A percentile compares a stretch with the other conserved stretches of the same genome.
phyloP scores from a whole-genome alignment of 2,113 vertebrate species.

The Stercorarius parasiticus region DNA sequence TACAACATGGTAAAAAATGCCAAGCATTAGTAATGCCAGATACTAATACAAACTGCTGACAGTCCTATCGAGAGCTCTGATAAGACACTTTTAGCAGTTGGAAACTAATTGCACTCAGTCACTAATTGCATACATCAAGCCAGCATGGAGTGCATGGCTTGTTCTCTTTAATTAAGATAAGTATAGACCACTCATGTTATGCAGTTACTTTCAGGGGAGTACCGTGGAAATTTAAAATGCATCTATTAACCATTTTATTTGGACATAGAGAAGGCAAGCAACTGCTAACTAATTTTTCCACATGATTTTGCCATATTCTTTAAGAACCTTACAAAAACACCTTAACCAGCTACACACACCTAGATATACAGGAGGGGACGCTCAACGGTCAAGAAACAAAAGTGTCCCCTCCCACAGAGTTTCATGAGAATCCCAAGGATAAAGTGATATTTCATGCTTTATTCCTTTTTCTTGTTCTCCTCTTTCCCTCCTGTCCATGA shows the following conservation, averaged over 20 bases:
- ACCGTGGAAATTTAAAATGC: background rate
- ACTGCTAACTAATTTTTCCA: background rate
- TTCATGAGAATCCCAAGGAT: background rate
- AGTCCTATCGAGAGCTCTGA: background rate
- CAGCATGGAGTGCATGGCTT: background rate
- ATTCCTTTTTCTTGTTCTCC: background rate
- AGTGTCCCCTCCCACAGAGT: background rate
- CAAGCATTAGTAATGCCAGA: background rate
- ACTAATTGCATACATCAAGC: background rate
- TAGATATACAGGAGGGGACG: background rate
- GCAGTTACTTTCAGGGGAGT: background rate
- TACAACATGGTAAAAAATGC: background rate
- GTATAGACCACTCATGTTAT: background rate
- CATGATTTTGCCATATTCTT: background rate
- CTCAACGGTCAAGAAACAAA: background rate
- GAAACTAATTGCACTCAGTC: slow-evolving; percentile 25
- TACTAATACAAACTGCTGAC: background rate
- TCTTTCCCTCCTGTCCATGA: background rate
- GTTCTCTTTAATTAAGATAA: slow-evolving; percentile 41
- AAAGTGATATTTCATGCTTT: background rate
- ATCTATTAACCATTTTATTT: background rate
- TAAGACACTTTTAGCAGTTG: background rate
- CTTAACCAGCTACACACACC: background rate
- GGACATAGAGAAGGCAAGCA: background rate
- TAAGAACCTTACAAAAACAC: background rate